Conservation (phyloP, 2,888 invertebrate genomes). For the Lacanobia wlatinum region DNA sequence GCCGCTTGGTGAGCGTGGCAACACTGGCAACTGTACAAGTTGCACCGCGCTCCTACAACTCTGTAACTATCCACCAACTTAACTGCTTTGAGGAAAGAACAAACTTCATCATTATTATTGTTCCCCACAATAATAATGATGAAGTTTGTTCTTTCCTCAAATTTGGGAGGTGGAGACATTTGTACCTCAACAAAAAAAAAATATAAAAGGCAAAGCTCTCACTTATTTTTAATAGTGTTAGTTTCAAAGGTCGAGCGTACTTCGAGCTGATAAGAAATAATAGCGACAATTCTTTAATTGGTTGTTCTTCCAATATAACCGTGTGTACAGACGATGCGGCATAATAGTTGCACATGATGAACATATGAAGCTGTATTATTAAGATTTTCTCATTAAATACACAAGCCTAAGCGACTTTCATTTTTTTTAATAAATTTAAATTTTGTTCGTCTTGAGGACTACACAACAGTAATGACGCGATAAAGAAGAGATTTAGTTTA, state of each 20-base stretch:
- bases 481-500: conserved; percentile 20
- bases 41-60: background rate
- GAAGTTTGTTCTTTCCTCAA: too few species aligned
- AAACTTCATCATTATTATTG: conserved; percentile 20
- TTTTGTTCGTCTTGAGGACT: background rate
- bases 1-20: conserved; percentile 22
- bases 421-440: background rate
- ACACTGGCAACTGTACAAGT: conserved; percentile 4
- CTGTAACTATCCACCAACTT: conserved; percentile 3
- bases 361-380: background rate
- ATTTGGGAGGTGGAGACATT: background rate
- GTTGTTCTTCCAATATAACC: background rate
- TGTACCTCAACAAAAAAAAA: background rate
- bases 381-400: background rate
- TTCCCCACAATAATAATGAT: too few species aligned
- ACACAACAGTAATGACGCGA: background rate
- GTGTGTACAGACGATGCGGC: background rate
- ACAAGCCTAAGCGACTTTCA: background rate
- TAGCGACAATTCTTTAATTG: background rate
- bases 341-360: background rate
- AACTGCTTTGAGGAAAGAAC: conserved; percentile 1
- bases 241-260: too few species aligned
- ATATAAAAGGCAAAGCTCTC: background rate
- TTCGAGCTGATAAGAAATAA: too few species aligned
- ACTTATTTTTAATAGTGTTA: background rate